Evolutionary conservation across 2,888 invertebrate genomes (phyloP).

Genomic region (Mesoligia furuncula): DNA sequence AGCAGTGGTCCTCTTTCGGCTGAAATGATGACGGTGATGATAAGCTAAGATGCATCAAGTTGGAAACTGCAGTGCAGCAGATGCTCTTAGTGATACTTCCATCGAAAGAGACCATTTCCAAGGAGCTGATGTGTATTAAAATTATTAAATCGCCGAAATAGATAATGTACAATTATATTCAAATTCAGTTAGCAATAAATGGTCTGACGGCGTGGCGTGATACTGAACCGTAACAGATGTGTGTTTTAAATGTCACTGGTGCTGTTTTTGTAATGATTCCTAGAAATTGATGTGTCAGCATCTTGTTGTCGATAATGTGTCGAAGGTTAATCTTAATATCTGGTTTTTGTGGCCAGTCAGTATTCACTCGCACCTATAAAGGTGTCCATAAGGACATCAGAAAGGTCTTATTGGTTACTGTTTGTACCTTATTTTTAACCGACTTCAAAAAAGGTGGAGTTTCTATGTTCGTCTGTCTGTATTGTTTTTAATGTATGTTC

Average conservation of each 20-base stretch:
- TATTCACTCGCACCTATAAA: not conserved
- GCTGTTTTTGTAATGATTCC: constrained; percentile 37
- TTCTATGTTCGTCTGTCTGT: not conserved
- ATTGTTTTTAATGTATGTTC: not conserved
- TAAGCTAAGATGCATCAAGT: not conserved
- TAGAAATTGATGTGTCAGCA: constrained; percentile 46
- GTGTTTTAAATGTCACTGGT: constrained; percentile 32
- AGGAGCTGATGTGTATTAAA: not conserved
- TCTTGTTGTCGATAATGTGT: constrained; percentile 9
- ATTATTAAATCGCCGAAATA: not conserved
- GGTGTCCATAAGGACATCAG: not conserved
- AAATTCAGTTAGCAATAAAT: constrained; percentile 10
- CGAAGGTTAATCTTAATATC: constrained; percentile 34
- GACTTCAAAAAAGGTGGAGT: not conserved
- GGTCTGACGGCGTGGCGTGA: not conserved
- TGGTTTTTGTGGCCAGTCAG: not conserved
- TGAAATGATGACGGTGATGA: too few species aligned
- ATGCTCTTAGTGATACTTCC: not conserved
- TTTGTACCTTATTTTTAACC: not conserved
- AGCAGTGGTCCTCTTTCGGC: too few species aligned
- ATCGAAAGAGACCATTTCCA: not conserved
- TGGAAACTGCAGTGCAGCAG: too few species aligned
- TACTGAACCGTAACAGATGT: constrained; percentile 12
- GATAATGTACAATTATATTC: not conserved
- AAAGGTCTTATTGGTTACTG: not conserved